Base-by-base conservation (phyloP, 2,113 vertebrate genomes). In the Ascaphus truei region DNA sequence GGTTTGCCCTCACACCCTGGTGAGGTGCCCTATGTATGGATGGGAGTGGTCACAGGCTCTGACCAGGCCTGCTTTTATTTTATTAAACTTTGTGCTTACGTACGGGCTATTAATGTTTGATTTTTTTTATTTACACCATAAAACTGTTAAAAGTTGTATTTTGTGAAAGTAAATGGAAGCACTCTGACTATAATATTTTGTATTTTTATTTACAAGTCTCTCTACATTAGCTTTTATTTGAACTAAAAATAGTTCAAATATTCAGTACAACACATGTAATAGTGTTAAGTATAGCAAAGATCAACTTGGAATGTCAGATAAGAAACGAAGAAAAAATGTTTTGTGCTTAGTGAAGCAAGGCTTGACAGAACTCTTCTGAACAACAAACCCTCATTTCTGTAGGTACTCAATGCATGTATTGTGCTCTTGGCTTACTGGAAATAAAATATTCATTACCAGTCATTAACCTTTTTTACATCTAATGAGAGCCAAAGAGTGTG, bases 331-430 rank as follows among this genome's bases (percentile, higher is more conserved):
- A 41, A 53, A 65, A 65, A 65, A 5, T 27, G 50, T 25, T 34
- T 22, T 65, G 62, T 55, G 34, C 25, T 55, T 22, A 12, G 25
- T 5, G 15, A 20, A 50, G 7, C n/a, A 10, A 34, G 60, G 15
- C 31, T 60, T 69, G 56, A 31, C 66, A 37, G 13, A 22, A 29
- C 9, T 25, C 22, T 68, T 29, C 30, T 48, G 22, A 34, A 33
- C 45, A 68, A 69, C 66, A 69, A 69, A 60, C 18, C 25, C 16
- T 51, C 66, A 60, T 60, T 69, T 60, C 66, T 69, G 56, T 47
- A 59, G 65, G 65, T 58, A 59, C 30, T 68, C 53, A 69, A 69
- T 36, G 66, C 31, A 16, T 11, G 43, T 30, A 60, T 69, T 69
- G 66, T 69, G 59, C 56, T 20, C 6, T 23, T 5, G 25, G 33